Evolutionary conservation across 1,140 invertebrate species (phyloP).

Genomic region (Galendromus occidentalis): DNA sequence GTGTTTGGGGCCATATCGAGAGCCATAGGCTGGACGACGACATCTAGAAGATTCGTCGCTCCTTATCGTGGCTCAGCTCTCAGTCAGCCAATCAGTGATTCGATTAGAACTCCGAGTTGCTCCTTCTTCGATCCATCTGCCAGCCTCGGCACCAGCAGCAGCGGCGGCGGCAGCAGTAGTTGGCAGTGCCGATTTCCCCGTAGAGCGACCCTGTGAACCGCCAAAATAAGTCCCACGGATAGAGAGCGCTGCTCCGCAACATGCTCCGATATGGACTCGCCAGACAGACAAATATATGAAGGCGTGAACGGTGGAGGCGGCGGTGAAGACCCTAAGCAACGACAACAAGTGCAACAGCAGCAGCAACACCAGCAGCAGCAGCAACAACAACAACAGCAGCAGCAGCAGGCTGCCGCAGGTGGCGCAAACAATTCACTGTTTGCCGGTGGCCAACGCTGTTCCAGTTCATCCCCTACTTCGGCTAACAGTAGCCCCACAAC

Average conservation of each 20-base stretch:
- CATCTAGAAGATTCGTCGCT: too few relatives aligned
- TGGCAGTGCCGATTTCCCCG: too few relatives aligned
- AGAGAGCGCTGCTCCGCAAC: slow-evolving; percentile 8
- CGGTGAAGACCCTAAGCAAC: slow-evolving; percentile 3
- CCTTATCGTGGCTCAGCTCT: too few relatives aligned
- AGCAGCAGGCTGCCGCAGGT: background rate
- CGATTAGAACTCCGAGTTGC: too few relatives aligned
- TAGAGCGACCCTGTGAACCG: background rate
- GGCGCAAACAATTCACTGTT: background rate
- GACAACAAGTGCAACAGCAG: background rate
- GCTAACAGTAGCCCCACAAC: slow-evolving; percentile 4
- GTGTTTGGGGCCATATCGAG: too few relatives aligned
- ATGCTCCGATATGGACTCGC: slow-evolving; percentile 10
- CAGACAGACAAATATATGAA: slow-evolving; percentile 12
- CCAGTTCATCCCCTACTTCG: slow-evolving; percentile 3
- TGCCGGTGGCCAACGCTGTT: slow-evolving; percentile 1
- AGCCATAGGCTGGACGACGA: too few relatives aligned
- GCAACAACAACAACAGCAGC: background rate
- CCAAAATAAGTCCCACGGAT: slow-evolving; percentile 10
- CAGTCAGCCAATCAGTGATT: too few relatives aligned
- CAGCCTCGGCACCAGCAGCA: too few relatives aligned
- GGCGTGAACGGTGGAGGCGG: background rate
- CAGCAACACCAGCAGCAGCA: background rate
- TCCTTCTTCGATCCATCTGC: too few relatives aligned
- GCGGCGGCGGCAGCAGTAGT: too few relatives aligned